A percentile compares a stretch with the other conserved stretches of the same genome.
Evolutionary conservation across 1,140 invertebrate genomes (phyloP).

Genomic region (Hylyphantes graminicola): DNA sequence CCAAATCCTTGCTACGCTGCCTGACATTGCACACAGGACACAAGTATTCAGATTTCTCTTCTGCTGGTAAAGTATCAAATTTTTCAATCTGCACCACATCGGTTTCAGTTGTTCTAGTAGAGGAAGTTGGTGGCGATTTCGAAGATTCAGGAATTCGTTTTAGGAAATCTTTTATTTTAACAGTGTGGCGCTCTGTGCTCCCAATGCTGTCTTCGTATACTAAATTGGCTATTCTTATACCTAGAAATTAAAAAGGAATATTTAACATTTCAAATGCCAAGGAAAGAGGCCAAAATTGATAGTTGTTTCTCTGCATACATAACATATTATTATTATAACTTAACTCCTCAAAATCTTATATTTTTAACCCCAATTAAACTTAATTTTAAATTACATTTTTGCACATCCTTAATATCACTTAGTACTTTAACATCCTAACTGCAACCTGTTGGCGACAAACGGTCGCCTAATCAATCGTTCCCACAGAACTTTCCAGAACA

Average conservation of each 20-base stretch:
- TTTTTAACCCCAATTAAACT: background rate
- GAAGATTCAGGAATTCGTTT: background rate
- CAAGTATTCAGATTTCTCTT: conserved; percentile 22
- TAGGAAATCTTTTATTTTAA: conserved; percentile 37
- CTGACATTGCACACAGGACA: conserved; percentile 66
- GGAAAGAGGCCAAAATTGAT: background rate
- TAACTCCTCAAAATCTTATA: background rate
- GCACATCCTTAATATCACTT: too few relatives aligned
- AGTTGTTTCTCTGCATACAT: background rate
- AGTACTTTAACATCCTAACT: too few relatives aligned
- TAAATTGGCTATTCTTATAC: conserved; percentile 38
- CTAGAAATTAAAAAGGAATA: conserved; percentile 10
- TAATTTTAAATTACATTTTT: background rate
- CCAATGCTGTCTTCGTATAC: conserved; percentile 17
- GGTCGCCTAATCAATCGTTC: too few relatives aligned
- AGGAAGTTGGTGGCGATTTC: background rate
- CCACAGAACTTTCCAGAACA: too few relatives aligned
- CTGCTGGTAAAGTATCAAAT: background rate
- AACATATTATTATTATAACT: background rate
- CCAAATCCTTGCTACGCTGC: conserved; percentile 61
- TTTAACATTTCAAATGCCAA: background rate
- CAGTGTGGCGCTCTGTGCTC: conserved; percentile 25
- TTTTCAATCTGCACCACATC: background rate
- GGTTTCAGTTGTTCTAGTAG: background rate
- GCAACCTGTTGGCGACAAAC: too few relatives aligned